These are phyloP conservation scores for Zosterops borbonicus DNA, from an alignment of 2,113 vertebrate species.

Conservation along the genomic window DNA sequence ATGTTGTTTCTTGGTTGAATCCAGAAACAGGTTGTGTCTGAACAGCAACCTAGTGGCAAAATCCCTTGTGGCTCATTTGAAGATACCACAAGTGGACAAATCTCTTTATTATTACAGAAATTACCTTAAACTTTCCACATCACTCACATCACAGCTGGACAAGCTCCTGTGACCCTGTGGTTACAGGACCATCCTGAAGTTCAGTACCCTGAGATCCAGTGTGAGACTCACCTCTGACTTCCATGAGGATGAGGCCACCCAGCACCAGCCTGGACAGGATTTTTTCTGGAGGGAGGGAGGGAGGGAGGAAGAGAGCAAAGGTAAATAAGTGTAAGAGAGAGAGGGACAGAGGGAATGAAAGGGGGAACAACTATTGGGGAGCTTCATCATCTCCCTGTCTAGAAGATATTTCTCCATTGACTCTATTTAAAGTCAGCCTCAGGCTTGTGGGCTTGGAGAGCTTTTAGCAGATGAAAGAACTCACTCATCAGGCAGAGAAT, in stretches of 20 bases:
- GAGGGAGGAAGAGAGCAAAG: not conserved
- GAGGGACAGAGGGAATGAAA: not conserved
- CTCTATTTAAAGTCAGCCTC: slow-evolving; percentile 65
- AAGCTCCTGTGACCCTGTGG: not conserved
- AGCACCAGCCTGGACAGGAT: not conserved
- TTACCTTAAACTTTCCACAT: not conserved
- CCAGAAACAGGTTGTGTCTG: not conserved
- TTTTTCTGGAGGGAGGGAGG: not conserved
- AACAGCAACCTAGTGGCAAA: not conserved
- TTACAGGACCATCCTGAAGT: not conserved
- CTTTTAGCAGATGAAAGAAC: slow-evolving; percentile 68
- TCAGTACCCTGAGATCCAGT: not conserved
- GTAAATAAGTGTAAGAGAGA: not conserved
- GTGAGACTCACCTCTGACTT: not conserved
- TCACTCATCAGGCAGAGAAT: slow-evolving; percentile 57
- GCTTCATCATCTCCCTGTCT: slow-evolving; percentile 44
- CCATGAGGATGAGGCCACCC: not conserved
- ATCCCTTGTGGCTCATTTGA: not conserved
- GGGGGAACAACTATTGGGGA: not conserved
- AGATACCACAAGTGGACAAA: not conserved
- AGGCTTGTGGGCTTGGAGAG: slow-evolving; percentile 41
- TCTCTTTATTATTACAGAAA: not conserved
- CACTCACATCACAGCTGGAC: not conserved
- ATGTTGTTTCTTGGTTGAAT: not conserved
- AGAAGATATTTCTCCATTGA: slow-evolving; percentile 65